Conservation (phyloP, 37 sponge, comb jelly and placozoan species). For the Tethya wilhelma region DNA sequence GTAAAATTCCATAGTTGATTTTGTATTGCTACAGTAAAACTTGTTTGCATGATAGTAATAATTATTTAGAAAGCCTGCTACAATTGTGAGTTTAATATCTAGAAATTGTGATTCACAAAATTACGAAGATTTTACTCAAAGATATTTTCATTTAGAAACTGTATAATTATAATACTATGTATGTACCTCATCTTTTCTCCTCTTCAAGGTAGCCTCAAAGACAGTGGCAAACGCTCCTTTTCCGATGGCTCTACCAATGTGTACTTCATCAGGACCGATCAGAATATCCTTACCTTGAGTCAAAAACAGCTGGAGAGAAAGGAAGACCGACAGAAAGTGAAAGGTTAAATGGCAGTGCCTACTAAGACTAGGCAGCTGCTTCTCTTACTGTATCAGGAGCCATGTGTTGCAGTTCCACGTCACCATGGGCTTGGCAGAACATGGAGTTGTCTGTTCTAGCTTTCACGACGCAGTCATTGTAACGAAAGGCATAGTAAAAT, state of each 20-base stretch:
- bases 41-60: too few relatives aligned
- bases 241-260: constrained; percentile 34
- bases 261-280: constrained; percentile 22
- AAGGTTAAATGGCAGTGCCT: background rate
- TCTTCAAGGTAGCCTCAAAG: constrained; percentile 40
- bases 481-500: constrained; percentile 45
- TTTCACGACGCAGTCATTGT: constrained; percentile 63
- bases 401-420: constrained; percentile 63
- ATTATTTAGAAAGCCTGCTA: too few relatives aligned
- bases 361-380: background rate
- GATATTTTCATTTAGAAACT: too few relatives aligned
- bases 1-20: too few relatives aligned
- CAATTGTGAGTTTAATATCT: too few relatives aligned
- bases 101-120: too few relatives aligned
- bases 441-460: constrained; percentile 37
- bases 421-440: constrained; percentile 73
- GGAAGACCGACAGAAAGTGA: background rate
- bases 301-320: constrained; percentile 46
- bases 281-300: constrained; percentile 56
- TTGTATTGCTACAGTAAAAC: too few relatives aligned
- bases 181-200: constrained; percentile 5
- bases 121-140: too few relatives aligned
- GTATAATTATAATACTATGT: background rate
- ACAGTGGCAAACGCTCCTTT: constrained; percentile 72
- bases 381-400: constrained; percentile 84